Conservation (phyloP, 2,797 vertebrate genomes). For the Tokudaia muenninki region DNA sequence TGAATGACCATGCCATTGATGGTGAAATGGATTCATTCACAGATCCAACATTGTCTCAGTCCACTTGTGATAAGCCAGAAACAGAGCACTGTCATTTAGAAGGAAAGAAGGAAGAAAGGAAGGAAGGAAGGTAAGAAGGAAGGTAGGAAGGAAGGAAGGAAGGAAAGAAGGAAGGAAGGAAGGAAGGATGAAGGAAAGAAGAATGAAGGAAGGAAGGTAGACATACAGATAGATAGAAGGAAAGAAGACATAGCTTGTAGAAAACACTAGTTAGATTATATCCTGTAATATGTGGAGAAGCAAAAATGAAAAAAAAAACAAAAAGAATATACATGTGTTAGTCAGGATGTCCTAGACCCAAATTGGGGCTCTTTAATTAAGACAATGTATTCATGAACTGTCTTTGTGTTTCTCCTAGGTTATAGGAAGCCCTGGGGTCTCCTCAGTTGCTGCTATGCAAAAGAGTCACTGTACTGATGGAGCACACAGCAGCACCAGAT, state of each 20-base stretch:
- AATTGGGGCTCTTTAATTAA: not conserved
- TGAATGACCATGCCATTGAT: too few relatives aligned
- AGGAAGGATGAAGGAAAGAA: too few relatives aligned
- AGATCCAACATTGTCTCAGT: not conserved
- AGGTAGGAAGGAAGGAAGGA: not conserved
- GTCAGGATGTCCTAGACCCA: not conserved
- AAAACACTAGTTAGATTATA: not conserved
- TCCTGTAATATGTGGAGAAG: not conserved
- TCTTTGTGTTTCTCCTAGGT: not conserved
- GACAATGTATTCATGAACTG: not conserved
- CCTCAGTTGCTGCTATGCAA: not conserved
- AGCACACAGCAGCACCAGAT: rapidly evolving
- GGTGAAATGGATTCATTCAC: not conserved
- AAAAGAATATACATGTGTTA: not conserved
- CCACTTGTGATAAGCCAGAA: too few relatives aligned
- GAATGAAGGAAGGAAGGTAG: too few relatives aligned
- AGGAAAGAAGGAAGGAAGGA: not conserved
- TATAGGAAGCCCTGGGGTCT: not conserved
- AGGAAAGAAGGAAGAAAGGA: not conserved
- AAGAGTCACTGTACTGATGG: not conserved
- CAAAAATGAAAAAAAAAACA: not conserved
- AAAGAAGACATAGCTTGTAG: too few relatives aligned
- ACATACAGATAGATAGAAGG: not conserved
- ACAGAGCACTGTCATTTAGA: not conserved
- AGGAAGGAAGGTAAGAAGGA: not conserved